Evolutionary conservation across 2,797 vertebrate genomes (phyloP), one percentile per base, ranked within the genome.

Genomic region (Amblyraja radiata): DNA sequence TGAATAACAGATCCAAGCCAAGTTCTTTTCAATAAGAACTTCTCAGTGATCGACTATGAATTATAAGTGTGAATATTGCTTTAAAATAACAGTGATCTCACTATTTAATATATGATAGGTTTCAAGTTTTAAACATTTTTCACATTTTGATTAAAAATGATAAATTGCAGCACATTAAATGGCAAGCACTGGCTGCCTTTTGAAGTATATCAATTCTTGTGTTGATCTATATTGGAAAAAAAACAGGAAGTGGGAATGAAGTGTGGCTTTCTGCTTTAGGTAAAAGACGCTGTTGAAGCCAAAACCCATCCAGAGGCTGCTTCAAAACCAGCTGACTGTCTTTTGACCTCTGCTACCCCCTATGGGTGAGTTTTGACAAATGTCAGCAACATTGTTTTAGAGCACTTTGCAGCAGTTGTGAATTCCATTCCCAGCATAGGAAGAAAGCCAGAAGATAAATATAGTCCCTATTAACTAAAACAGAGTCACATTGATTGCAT

Each of bases 311-410:
- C 21, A 74, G 39, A 58, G 68, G 5, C 68, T 74, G 84, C 14
- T 92, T 92, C 21, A 92, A 54, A 76, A 6, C 7, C 46, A 46
- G 73, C 68, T 36, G n/a, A 63, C 61, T 68, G 84, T 88, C 84
- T 88, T 76, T 74, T 92, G 90, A 92, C 90, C 90, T 92, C 90
- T 92, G 90, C 90, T 92, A 92, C 90, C 90, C 90, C 73, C 90
- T 92, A 92, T 92, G 71, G 90, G 71, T 74, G 90, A 76, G 90
- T 54, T 92, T 54, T 92, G 71, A 71, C 71, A 92, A 92, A 92
- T 92, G 39, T 92, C 90, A 76, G 88, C 6, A 92, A 68, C 25
- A 39, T 39, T 74, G 71, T 76, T 46, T 91, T 28, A 46, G 39
- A n/a, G 25, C 65, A 76, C 90, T 92, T 92, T 76, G 25, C 25